A percentile compares a stretch with the other conserved stretches of the same genome.
phyloP scores from a whole-genome alignment of 2,113 vertebrate genomes.

The Atherinomorus stipes region DNA sequence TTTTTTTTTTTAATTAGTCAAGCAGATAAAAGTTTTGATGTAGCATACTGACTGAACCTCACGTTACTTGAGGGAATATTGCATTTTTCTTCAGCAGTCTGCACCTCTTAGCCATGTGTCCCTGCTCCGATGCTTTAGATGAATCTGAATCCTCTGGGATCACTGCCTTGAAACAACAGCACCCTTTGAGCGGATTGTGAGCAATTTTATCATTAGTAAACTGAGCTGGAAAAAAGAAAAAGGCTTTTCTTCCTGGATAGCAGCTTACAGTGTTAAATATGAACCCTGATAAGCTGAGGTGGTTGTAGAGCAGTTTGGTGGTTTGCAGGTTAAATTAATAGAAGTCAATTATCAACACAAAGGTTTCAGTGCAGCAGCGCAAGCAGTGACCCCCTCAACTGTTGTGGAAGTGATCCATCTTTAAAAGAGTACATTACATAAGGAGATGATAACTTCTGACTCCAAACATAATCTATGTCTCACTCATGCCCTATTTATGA shows the following conservation, averaged over 20 bases:
- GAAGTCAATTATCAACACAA: constrained; percentile 44
- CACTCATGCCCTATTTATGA: constrained; percentile 32
- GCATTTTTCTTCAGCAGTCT: constrained; percentile 2
- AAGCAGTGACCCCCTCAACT: constrained; percentile 38
- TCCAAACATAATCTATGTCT: constrained; percentile 36
- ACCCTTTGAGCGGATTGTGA: constrained; percentile 74
- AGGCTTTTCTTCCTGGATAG: constrained; percentile 56
- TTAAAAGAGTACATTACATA: constrained; percentile 47
- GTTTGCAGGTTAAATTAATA: constrained; percentile 54
- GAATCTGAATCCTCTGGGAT: constrained; percentile 73
- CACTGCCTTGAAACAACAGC: constrained; percentile 78
- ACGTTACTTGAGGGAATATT: neutral
- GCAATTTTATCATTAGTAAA: constrained; percentile 85
- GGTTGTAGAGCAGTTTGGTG: constrained; percentile 53
- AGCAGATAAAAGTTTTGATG: neutral
- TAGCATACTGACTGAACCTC: neutral
- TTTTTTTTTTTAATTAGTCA: neutral
- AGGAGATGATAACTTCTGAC: constrained; percentile 48
- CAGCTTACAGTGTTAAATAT: constrained; percentile 74
- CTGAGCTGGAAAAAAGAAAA: constrained; percentile 77
- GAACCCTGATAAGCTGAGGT: constrained; percentile 62
- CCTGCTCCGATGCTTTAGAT: constrained; percentile 69
- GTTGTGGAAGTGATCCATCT: constrained; percentile 54
- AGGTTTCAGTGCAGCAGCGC: constrained; percentile 56
- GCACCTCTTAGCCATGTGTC: constrained; percentile 65